Evolutionary conservation across 1,140 invertebrate genomes (phyloP).

Genomic region (Drosophila guanche): DNA sequence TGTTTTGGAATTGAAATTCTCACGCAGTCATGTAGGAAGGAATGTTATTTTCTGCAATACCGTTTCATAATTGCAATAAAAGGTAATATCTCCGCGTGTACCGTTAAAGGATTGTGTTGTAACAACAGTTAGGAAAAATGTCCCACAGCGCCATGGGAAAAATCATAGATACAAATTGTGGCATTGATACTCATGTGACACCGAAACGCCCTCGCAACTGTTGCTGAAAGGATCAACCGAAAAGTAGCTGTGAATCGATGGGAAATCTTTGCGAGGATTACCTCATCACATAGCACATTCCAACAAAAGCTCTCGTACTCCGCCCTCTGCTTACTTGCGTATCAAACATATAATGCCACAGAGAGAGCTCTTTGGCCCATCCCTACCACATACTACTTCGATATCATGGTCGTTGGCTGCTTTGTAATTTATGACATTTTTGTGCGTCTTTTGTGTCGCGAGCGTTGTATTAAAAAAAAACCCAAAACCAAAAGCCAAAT

Average conservation of each 20-base stretch:
- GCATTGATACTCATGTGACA: constrained; percentile 56
- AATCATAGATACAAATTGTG: not conserved
- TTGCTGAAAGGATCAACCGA: not conserved
- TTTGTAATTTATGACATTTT: constrained; percentile 81
- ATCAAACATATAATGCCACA: constrained; percentile 57
- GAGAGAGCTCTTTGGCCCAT: constrained; percentile 63
- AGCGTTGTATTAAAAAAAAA: constrained; percentile 64
- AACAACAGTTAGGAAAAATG: constrained; percentile 46
- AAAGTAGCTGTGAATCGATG: constrained; percentile 4
- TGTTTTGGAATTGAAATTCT: constrained; percentile 39
- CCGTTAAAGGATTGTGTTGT: constrained; percentile 63
- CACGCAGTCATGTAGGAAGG: constrained; percentile 67
- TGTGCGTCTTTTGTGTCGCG: constrained; percentile 81
- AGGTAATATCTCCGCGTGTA: constrained; percentile 29
- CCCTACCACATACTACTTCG: constrained; percentile 28
- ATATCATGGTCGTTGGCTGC: constrained; percentile 65
- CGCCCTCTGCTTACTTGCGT: constrained; percentile 37
- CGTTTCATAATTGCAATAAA: constrained; percentile 68
- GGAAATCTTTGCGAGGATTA: constrained; percentile 26
- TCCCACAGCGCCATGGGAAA: constrained; percentile 20
- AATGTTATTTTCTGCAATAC: constrained; percentile 50
- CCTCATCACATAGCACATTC: constrained; percentile 38
- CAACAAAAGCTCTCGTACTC: constrained; percentile 28
- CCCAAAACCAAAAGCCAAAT: constrained; percentile 26
- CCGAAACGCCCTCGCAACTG: constrained; percentile 22